Evolutionary conservation across 2,113 vertebrate species (phyloP).

Genomic region (Protomyctophum bolini): DNA sequence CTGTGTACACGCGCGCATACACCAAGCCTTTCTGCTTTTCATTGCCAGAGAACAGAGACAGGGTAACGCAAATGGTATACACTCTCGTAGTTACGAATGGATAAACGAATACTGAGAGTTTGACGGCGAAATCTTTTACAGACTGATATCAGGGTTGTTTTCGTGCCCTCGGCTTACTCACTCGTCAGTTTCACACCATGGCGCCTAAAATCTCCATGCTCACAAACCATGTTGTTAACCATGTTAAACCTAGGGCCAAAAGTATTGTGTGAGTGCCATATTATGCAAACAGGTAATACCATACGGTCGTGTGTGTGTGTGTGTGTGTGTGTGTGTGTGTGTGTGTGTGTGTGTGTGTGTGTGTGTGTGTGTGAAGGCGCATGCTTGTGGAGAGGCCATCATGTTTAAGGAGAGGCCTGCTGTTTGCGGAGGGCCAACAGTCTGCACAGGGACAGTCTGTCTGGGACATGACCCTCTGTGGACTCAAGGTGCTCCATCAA

Average conservation of each 20-base stretch:
- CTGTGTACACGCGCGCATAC: neutral
- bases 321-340: no score
- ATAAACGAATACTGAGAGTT: neutral
- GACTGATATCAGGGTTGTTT: neutral
- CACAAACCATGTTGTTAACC: neutral
- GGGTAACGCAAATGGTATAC: neutral
- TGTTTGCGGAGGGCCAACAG: constrained; percentile 34
- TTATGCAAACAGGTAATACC: constrained; percentile 12
- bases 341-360: no score
- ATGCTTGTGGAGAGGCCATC: no score
- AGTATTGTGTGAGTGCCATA: neutral
- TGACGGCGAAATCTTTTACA: neutral
- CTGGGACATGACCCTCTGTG: constrained; percentile 31
- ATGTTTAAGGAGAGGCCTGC: constrained; percentile 37
- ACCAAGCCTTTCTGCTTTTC: neutral
- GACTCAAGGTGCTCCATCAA: constrained; percentile 44
- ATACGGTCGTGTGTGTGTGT: neutral
- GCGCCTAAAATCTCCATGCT: neutral
- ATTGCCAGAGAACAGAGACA: no score
- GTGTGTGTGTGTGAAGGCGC: no score
- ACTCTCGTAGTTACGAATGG: no score
- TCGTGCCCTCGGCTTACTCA: neutral
- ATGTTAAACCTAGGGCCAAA: neutral
- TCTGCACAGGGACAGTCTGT: constrained; percentile 49
- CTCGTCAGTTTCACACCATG: neutral